Evolutionary conservation across 1,140 invertebrate species (phyloP).

Genomic region (Daktulosphaira vitifoliae): DNA sequence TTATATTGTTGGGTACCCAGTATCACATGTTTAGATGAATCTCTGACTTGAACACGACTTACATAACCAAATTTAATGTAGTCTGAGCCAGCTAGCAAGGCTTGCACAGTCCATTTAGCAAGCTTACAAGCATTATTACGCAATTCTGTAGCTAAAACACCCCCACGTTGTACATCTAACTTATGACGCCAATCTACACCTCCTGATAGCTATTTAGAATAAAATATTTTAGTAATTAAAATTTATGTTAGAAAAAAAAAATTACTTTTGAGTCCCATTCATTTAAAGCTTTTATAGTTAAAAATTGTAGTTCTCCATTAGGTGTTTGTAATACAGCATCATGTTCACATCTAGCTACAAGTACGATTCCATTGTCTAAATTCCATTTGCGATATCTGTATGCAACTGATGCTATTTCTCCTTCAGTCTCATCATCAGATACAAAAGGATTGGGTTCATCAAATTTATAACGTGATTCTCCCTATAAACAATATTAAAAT

Average conservation of each 20-base stretch:
- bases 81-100: constrained; percentile 90
- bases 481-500: constrained; percentile 44
- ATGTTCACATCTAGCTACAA: constrained; percentile 91
- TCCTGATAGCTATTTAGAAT: constrained; percentile 32
- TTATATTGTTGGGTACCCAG: constrained; percentile 98
- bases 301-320: constrained; percentile 83
- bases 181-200: constrained; percentile 98
- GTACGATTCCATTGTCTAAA: constrained; percentile 82
- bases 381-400: constrained; percentile 97
- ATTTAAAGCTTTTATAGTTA: constrained; percentile 96
- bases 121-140: constrained; percentile 98
- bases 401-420: constrained; percentile 86
- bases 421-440: constrained; percentile 76
- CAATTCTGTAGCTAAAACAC: constrained; percentile 95
- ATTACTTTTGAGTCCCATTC: constrained; percentile 92
- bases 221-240: background rate
- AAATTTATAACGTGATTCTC: constrained; percentile 81
- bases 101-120: constrained; percentile 98
- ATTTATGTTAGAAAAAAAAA: background rate
- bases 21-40: constrained; percentile 94
- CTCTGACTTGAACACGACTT: constrained; percentile 81
- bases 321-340: constrained; percentile 89
- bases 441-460: constrained; percentile 89
- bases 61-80: constrained; percentile 99
- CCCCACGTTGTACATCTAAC: constrained; percentile 91